Evolutionary conservation across 1,140 invertebrate genomes (phyloP), one percentile per base, ranked within the genome.

Genomic region (Atta texana): DNA sequence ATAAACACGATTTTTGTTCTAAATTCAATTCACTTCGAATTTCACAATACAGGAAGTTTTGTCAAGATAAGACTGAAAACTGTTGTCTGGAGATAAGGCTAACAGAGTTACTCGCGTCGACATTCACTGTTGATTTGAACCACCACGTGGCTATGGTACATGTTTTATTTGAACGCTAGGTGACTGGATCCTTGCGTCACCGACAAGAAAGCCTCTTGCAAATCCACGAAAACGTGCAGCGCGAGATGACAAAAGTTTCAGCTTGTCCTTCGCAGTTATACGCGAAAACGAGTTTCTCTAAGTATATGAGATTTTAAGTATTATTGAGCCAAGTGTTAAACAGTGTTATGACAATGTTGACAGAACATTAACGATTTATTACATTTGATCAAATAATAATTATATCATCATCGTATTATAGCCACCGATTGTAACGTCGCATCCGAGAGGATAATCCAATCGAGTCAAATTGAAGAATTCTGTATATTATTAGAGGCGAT

Each of bases 71-170:
- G 10, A 44, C 39, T 53, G 1, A 5, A 28, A 5, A 71, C 31
- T 24, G 28, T 75, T 55, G 74, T 55, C 21, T 39, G 49, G 0
- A 57, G 51, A 57, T 55, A 71, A 80, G 55, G 6, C 10, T 24
- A 14, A 24, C 7, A n/a, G 0, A 39, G 14, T 34, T 34, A 51
- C 55, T 55, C 16, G 51, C 14, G 28, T 53, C 12, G 8, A 44
- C 77, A 31, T 55, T 81, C 77, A 71, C 77, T 21, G 49, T 28
- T 31, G 1, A 55, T 81, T 31, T 71, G 21, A 81, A 18, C 31
- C 31, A 76, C 49, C 87, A 88, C 51, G 71, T 89, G 88, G 34
- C 66, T 21, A 12, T 10, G 49, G 64, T 34, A 34, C 57, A 24
- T 28, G 8, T 12, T 69, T 61, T 34, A 61, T 74, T 49, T 28